Percentiles rank a stretch among this genome's conserved stretches.
Conservation (phyloP, 1,140 invertebrate species). For the Drosophila lini region DNA sequence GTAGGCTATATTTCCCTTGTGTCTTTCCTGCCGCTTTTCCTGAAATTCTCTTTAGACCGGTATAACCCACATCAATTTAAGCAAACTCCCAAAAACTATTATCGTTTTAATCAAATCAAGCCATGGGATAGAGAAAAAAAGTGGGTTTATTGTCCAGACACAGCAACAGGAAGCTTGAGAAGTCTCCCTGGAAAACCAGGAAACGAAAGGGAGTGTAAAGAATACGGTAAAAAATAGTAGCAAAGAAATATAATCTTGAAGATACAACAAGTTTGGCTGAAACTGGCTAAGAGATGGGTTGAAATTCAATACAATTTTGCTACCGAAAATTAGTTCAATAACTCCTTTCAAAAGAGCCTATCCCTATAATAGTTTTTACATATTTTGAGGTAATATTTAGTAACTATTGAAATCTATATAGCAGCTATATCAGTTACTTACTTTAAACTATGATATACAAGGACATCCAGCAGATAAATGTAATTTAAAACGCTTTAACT, state of each 20-base stretch:
- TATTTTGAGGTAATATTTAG: too few relatives aligned
- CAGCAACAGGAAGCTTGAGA: conserved; percentile 6
- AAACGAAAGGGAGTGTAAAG: conserved; percentile 7
- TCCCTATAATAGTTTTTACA: not conserved
- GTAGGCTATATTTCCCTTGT: not conserved
- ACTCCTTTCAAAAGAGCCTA: not conserved
- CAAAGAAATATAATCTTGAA: conserved; percentile 23
- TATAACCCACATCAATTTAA: conserved; percentile 70
- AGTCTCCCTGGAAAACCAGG: conserved; percentile 23
- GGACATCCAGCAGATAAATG: not conserved
- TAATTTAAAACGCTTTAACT: not conserved
- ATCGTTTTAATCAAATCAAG: conserved; percentile 77
- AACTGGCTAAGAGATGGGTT: not conserved
- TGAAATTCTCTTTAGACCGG: conserved; percentile 2
- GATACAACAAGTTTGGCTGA: not conserved
- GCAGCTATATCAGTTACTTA: not conserved
- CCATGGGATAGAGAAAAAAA: conserved; percentile 33
- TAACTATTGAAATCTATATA: not conserved
- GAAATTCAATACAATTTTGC: not conserved
- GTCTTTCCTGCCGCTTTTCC: not conserved
- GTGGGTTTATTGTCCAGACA: conserved; percentile 2
- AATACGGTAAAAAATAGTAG: conserved; percentile 9
- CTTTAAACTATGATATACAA: not conserved
- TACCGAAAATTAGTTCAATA: not conserved
- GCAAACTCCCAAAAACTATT: conserved; percentile 77